Base-by-base conservation (phyloP, 1,140 invertebrate species). In the Solenopsis invicta region DNA sequence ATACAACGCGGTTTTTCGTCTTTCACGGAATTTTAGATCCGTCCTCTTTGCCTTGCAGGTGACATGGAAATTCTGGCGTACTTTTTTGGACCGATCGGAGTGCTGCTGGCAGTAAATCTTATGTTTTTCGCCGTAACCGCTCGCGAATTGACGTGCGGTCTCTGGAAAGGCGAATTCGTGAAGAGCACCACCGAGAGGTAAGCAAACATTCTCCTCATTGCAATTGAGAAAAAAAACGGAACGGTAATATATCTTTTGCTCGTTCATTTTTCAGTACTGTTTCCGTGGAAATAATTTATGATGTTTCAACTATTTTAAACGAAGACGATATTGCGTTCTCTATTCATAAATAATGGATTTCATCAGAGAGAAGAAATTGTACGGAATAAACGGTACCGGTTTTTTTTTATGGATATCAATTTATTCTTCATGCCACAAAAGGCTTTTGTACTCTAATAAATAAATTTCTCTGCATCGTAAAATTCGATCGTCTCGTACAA, bases 151-250 rank as follows among this genome's bases (percentile, higher is more conserved):
- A 98, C 98, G 4, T 98, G 98, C 92, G 98, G 98, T 5, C 95
- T 98, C 9, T 98, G 98, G 98, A 98, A 98, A 92, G 96, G 97
- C 75, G 98, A 98, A 94, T 97, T 98, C 86, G 97, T 98, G 85
- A 98, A 98, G 95, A 98, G 97, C 48, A 98, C 97, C n/a, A 97
- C 97, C 0, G 98, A 98, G 95, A 97, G 97, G 96, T 98, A 95
- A 92, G 95, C 86, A 61, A 77, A 78, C 61, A 45, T 48, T 41
- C n/a, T 84, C 29, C 21, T 45, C 24, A 18, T 6, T 0, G 8
- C 34, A 9, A 12, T n/a, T 66, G n/a, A 8, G 41, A 16, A 13
- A 59, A 56, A 29, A 34, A 56, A 56, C 16, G 1, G 16, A 45
- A 56, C 34, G n/a, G 3, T 18, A 24, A 50, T 29, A 21, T 18